phyloP scores from a whole-genome alignment of 2,113 vertebrate species.

The Stigmatopora nigra region DNA sequence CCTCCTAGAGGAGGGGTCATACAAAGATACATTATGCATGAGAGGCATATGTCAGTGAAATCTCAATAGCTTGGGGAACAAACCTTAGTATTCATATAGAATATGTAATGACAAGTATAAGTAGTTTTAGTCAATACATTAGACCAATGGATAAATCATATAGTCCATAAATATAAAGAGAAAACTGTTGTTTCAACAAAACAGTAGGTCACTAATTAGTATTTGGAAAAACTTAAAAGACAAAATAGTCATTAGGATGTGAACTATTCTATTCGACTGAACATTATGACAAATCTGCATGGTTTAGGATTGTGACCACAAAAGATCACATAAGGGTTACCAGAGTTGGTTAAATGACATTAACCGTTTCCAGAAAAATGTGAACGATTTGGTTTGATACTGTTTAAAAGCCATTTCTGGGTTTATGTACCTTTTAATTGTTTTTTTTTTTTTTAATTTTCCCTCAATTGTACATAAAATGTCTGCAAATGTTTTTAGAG shows the following conservation, averaged over 20 bases:
- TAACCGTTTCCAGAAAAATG: too few relatives aligned
- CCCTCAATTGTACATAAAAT: background rate
- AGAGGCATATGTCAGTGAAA: constrained; percentile 23
- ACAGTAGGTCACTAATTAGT: background rate
- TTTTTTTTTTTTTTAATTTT: background rate
- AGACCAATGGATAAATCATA: background rate
- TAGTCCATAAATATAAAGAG: background rate
- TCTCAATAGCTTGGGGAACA: constrained; percentile 4
- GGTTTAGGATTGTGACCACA: background rate
- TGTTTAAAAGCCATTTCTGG: background rate
- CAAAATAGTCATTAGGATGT: background rate
- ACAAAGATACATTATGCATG: constrained; percentile 31
- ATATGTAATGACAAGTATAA: background rate
- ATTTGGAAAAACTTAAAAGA: background rate
- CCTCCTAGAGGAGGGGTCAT: constrained; percentile 7
- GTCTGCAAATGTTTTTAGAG: constrained; percentile 20
- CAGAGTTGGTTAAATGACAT: background rate
- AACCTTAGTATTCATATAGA: background rate
- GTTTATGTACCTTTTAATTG: background rate
- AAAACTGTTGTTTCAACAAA: background rate
- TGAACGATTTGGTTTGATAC: background rate
- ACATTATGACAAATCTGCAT: background rate
- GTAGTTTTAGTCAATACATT: background rate
- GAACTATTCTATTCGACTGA: background rate
- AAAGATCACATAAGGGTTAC: background rate